Base-by-base conservation (phyloP, 2,113 vertebrate genomes). In the Poecile atricapillus region DNA sequence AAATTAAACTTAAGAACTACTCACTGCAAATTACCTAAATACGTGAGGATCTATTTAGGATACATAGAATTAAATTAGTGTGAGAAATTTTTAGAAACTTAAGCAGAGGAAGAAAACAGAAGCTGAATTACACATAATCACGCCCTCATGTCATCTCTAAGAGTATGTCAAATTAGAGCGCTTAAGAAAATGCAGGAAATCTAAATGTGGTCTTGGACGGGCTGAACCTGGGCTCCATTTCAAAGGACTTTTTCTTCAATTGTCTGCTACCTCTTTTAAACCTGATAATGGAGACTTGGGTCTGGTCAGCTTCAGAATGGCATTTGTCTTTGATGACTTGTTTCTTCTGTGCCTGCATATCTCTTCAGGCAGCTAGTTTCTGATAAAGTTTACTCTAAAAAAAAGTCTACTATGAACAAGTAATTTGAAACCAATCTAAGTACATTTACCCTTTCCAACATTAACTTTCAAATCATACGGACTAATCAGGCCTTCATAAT, bases 81-180 rank as follows among this genome's bases (percentile, higher is more conserved):
- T 46, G 62, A 82, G 83, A 96, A 94, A 93, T 89, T 93, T 94
- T 90, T 87, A 87, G 95, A 96, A 96, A 95, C 74, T 65, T 87
- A 87, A 93, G 90, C 58, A 84, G 64, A 90, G 79, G 65, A 95
- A 95, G 65, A 89, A 96, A 95, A 78, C 68, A 93, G 90, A 94
- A 95, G 75, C 79, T 95, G 83, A 96, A 97, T 92, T 95, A 88
- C 76, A 93, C 35, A 80, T 91, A 96, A 96, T 93, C 92, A 92
- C 27, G 22, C 85, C 64, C 90, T 88, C 79, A 88, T 90, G 88
- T 47, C 67, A 94, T 96, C 77, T 95, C 75, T 46, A 94, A 49
- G 83, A 83, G 44, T 75, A 74, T n/a, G 77, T 71, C 71, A 93
- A 95, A 90, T 96, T 87, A 81, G 28, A 89, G 47, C 0, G 2